Conservation (phyloP, 2,797 vertebrate species). For the Pseudochirops corinnae region DNA sequence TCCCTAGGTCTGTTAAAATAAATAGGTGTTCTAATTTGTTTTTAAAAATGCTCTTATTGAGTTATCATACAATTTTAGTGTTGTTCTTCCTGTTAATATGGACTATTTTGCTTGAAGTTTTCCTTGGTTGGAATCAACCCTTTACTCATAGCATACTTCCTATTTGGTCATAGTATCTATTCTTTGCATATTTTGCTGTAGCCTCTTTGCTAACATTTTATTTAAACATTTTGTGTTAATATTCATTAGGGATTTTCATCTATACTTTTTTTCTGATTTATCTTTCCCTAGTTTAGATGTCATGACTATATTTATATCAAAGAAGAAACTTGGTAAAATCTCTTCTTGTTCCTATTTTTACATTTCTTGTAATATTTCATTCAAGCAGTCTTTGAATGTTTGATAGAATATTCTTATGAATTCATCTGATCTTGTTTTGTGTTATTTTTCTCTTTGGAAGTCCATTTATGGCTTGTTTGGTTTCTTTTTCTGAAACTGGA, state of each 20-base stretch:
- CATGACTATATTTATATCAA: no score
- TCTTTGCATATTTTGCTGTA: no score
- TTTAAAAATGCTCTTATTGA: no score
- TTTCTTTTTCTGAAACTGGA: not conserved
- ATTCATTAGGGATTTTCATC: not conserved
- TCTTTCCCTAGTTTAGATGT: not conserved
- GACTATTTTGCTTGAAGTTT: not conserved
- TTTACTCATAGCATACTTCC: not conserved
- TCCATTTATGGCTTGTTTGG: not conserved
- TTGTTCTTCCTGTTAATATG: not conserved
- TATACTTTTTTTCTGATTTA: not conserved
- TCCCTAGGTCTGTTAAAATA: not conserved
- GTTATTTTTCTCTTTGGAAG: not conserved
- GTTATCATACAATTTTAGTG: not conserved
- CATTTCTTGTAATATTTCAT: no score
- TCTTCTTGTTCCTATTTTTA: no score
- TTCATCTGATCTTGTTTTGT: no score
- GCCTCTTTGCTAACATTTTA: no score
- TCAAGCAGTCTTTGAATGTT: no score
- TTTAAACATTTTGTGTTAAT: not conserved
- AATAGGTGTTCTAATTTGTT: not conserved
- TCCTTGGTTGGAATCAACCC: not conserved
- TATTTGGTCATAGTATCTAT: not conserved
- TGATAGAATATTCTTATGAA: no score
- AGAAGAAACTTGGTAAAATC: no score